Percentiles rank a stretch among this genome's conserved stretches.
Conservation (phyloP, 2,113 vertebrate species). For the Pavo muticus region DNA sequence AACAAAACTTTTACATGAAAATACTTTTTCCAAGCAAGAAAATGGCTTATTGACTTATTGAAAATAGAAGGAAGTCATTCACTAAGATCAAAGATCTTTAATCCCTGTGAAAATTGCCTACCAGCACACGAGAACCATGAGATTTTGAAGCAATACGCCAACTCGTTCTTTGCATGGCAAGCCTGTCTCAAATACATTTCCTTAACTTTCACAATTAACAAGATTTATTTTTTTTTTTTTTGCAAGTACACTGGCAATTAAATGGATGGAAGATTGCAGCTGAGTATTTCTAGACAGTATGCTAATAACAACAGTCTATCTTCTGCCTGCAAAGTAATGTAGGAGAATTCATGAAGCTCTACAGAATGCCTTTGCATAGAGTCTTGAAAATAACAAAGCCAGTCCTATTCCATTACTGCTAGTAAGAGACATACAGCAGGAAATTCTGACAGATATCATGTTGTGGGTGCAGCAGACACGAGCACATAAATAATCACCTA, state of each 20-base stretch:
- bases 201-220: background rate
- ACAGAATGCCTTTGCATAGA: background rate
- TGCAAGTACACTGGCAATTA: background rate
- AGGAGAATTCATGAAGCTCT: background rate
- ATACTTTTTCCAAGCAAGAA: conserved; percentile 14
- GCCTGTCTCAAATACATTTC: background rate
- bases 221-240: background rate
- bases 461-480: background rate
- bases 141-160: conserved; percentile 13
- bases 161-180: background rate
- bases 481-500: background rate
- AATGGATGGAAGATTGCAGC: background rate
- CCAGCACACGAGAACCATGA: background rate
- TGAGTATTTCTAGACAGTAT: background rate
- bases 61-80: conserved; percentile 40
- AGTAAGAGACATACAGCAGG: background rate
- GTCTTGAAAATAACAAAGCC: background rate
- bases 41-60: background rate
- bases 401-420: background rate
- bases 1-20: background rate
- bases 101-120: conserved; percentile 27
- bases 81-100: conserved; percentile 34
- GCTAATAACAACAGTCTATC: background rate
- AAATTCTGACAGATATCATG: background rate
- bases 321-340: background rate